Evolutionary conservation across 2,888 invertebrate genomes (phyloP), one percentile per base, ranked within the genome.

Genomic region (Cylindroiulus punctatus): DNA sequence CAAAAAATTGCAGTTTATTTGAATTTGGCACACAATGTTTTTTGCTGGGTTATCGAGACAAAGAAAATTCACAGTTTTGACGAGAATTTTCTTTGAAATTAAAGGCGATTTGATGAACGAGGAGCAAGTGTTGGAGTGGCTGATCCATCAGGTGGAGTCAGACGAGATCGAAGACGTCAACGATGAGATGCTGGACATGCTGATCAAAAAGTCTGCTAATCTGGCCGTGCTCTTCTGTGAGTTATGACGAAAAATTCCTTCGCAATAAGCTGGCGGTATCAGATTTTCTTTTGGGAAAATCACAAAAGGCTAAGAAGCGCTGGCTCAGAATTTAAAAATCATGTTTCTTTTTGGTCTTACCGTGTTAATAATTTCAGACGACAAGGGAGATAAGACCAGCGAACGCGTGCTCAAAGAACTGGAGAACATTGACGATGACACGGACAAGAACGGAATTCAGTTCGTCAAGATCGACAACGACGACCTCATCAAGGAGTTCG

Each of bases 351-450:
- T n/a, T n/a, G n/a, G n/a, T n/a, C n/a, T n/a, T n/a, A n/a, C n/a
- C n/a, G 19, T 83, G 12, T 19, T 83, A 14, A 4, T 30, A 19
- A 26, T 85, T 92, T 89, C 92, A 97, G 97, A 97, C 92, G 96
- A 97, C 91, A 96, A 95, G 91, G 95, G 96, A 89, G 96, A 97
- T 90, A 96, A 96, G 92, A 96, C 96, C 91, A 87, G 87, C 57
- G 95, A 96, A 91, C 96, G 96, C 91, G 93, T 96, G 87, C 92
- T 97, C 88, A 92, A 92, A 86, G 97, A 96, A 91, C 92, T 97
- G 89, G 97, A 97, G 91, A 97, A 96, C 90, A 97, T 97, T 89
- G 97, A 97, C 90, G 97, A 97, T 90, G 97, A 97, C 90, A 96
- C 96, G 91, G 97, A 97, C 91, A 95, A 96, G 90, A 96, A 97